phyloP scores from a whole-genome alignment of 2,888 invertebrate genomes.

The Byasa hedistus region DNA sequence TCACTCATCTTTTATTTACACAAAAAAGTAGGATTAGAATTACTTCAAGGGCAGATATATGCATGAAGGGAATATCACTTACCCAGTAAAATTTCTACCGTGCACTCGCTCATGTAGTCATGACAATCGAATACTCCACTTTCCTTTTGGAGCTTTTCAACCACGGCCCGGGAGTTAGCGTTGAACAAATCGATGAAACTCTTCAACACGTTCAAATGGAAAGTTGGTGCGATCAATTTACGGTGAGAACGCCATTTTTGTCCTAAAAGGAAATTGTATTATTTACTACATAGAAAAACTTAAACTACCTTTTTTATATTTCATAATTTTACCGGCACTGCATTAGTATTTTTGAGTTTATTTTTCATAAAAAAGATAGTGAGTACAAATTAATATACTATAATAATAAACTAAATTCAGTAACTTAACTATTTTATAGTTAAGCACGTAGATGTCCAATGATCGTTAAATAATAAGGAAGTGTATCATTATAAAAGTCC shows the following conservation, averaged over 20 bases:
- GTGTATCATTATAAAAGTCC: constrained; percentile 8
- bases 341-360: background rate
- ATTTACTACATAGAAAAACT: background rate
- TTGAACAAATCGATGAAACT: constrained; percentile 93
- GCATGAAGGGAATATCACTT: constrained; percentile 49
- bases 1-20: too few species aligned
- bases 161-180: constrained; percentile 87
- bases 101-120: constrained; percentile 91
- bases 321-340: background rate
- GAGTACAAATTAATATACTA: too few species aligned
- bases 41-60: background rate
- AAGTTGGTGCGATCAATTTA: constrained; percentile 92
- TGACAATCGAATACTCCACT: constrained; percentile 87
- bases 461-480: constrained; percentile 12
- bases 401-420: background rate
- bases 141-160: constrained; percentile 86
- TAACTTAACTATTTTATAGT: background rate
- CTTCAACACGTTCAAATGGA: constrained; percentile 92
- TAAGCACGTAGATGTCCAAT: background rate
- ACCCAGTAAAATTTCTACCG: constrained; percentile 90
- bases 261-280: constrained; percentile 65
- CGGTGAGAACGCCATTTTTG: constrained; percentile 92
- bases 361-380: background rate
- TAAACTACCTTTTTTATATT: background rate
- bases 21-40: background rate